Conservation (phyloP, 2,113 vertebrate species). For the Maylandia zebra region DNA sequence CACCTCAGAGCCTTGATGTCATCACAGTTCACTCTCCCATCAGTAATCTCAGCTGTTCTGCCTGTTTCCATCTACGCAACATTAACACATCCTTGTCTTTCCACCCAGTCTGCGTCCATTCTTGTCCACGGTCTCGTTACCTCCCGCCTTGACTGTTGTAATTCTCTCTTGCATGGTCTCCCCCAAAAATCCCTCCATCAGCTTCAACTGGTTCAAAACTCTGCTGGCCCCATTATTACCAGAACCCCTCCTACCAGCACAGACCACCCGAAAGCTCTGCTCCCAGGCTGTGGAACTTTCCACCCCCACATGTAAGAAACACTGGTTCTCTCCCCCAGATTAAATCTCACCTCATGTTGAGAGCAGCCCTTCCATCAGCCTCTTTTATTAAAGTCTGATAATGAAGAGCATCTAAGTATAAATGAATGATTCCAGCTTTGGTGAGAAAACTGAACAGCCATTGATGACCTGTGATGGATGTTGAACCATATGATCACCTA, state of each 20-base stretch:
- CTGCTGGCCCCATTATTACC: background rate
- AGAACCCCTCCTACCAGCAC: background rate
- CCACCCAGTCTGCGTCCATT: background rate
- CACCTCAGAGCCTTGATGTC: background rate
- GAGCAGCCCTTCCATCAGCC: background rate
- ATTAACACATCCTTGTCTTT: background rate
- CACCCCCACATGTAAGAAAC: background rate
- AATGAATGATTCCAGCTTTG: background rate
- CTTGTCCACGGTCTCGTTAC: background rate
- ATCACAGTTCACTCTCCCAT: background rate
- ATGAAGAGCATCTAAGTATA: background rate
- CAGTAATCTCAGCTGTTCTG: background rate
- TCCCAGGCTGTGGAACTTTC: background rate
- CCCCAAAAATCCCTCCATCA: background rate
- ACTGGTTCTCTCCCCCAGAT: background rate
- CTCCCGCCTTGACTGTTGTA: fast-evolving
- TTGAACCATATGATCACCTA: background rate
- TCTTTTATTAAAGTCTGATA: background rate
- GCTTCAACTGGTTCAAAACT: background rate
- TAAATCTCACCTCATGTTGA: background rate
- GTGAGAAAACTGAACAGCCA: background rate
- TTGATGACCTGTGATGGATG: background rate
- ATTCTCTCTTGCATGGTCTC: background rate
- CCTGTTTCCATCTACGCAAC: background rate
- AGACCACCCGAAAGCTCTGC: background rate